These are phyloP conservation scores for Drosophila histrio DNA, from an alignment of 2,888 invertebrate genomes.

Conservation along the genomic window DNA sequence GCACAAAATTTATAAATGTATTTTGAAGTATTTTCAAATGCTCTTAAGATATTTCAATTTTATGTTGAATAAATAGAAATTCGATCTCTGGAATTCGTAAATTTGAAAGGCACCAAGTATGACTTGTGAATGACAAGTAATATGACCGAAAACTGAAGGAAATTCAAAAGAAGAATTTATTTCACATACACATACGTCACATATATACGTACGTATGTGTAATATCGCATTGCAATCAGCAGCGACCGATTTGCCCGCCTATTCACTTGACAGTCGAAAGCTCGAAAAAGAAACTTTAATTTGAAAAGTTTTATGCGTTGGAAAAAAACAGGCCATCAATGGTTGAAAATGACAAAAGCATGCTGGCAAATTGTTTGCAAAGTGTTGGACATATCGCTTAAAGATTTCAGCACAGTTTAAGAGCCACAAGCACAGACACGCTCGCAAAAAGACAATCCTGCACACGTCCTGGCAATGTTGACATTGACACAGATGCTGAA, in stretches of 20 bases:
- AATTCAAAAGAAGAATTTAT: background rate
- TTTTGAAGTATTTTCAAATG: background rate
- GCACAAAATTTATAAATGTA: conserved; percentile 6
- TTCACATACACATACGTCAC: background rate
- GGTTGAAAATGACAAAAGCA: conserved; percentile 45
- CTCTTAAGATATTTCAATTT: background rate
- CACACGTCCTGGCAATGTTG: conserved; percentile 64
- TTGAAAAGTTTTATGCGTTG: conserved; percentile 70
- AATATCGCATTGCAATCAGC: conserved; percentile 20
- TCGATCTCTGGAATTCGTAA: conserved; percentile 2
- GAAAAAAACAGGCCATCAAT: conserved; percentile 51
- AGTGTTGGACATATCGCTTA: conserved; percentile 71
- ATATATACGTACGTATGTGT: background rate
- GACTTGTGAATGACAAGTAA: background rate
- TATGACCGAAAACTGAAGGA: background rate
- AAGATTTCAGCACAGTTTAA: conserved; percentile 59
- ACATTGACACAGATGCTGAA: conserved; percentile 76
- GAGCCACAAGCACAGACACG: conserved; percentile 15
- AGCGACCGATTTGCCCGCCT: conserved; percentile 34
- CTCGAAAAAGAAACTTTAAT: conserved; percentile 68
- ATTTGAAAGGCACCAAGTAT: background rate
- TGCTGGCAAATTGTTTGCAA: conserved; percentile 72
- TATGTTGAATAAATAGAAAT: background rate
- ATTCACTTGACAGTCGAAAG: conserved; percentile 56
- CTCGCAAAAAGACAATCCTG: conserved; percentile 47